These are phyloP conservation scores for Corvus cornix DNA, from an alignment of 2,113 vertebrate species.

Conservation along the genomic window DNA sequence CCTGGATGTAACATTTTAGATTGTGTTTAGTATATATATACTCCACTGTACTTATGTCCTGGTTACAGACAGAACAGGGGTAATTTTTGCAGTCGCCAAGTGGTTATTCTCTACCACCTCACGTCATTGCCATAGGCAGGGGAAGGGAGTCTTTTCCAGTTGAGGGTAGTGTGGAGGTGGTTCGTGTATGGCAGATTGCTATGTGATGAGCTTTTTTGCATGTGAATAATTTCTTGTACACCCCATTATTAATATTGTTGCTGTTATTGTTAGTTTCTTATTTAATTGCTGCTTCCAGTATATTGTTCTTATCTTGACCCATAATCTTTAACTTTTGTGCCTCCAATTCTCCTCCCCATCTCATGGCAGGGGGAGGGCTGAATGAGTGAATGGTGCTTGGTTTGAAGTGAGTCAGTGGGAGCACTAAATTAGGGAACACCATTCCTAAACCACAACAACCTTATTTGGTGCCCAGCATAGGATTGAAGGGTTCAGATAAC, in stretches of 20 bases:
- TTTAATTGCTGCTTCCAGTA: neutral
- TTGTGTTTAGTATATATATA: neutral
- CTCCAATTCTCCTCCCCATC: neutral
- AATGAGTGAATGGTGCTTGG: rapidly evolving
- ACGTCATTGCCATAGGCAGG: neutral
- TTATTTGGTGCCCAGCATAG: neutral
- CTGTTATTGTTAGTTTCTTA: neutral
- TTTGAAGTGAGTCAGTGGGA: neutral
- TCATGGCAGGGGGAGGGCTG: neutral
- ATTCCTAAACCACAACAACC: neutral
- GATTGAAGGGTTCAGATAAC: neutral
- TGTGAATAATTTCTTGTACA: neutral
- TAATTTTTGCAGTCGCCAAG: neutral
- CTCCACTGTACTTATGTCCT: neutral
- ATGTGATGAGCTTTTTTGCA: neutral
- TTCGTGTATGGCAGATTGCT: neutral
- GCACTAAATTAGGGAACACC: neutral
- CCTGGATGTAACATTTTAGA: neutral
- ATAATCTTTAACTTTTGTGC: neutral
- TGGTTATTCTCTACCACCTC: neutral
- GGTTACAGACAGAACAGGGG: neutral
- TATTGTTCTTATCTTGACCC: neutral
- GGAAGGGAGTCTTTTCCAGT: neutral
- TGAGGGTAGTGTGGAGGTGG: neutral
- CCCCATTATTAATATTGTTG: neutral